Base-by-base conservation (phyloP, 2,888 invertebrate genomes). In the Mythimna loreyi region DNA sequence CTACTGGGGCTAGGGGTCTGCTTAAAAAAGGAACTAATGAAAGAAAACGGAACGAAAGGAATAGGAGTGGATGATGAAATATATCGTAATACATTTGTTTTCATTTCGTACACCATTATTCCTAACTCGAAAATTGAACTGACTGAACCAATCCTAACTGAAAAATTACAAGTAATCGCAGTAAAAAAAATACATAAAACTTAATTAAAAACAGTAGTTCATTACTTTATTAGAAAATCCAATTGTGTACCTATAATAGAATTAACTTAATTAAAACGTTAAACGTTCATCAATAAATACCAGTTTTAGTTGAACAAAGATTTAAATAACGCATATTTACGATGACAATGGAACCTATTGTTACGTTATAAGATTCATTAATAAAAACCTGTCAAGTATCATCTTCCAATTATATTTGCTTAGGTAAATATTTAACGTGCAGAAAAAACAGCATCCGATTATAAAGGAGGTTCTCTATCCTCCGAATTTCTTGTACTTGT, bases 321-420 rank as follows among this genome's bases (percentile, higher is more conserved):
- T 56, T 62, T 36, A 56, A 78, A 60, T 49, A 47, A 67, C 50
- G 62, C 16, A 72, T 40, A 60, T 49, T 75, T 73, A 53, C 62
- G 28, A 67, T 73, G n/a, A 60, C 56, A 78, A 76, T 76, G 28
- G 50, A 23, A 50, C 1, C 45, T 30, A 78, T 73, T 78, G 43
- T 67, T 72, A 78, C 21, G 59, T 66, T 13, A 40, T 53, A 50
- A 28, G 36, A 19, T 61, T 72, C 6, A 1, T 36, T 13, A 8
- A 19, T 40, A 72, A 78, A 56, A 66, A 76, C n/a, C 45, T 59
- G 58, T 55, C 45, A 61, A 52, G 61, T 61, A 45, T 43, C 7
- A 59, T 40, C 21, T 28, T 33, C 8, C 62, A 52, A 61, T 72
- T 67, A 30, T 19, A 6, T 50, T 50, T 25, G 23, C 21, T 9